Base-by-base conservation (phyloP, 2,113 vertebrate species). In the Rhinoderma darwinii region DNA sequence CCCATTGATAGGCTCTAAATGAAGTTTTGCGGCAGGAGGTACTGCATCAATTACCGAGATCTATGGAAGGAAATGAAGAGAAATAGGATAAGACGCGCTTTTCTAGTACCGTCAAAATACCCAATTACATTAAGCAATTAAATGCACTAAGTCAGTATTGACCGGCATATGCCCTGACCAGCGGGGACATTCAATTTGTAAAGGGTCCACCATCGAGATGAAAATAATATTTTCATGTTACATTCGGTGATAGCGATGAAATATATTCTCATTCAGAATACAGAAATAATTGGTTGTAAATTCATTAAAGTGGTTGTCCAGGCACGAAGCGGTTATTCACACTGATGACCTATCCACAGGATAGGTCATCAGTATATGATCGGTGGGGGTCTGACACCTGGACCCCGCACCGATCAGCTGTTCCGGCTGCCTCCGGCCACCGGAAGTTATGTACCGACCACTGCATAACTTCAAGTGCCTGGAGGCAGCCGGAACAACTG, bases 51-150 rank as follows among this genome's bases (percentile, higher is more conserved):
- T 84, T 76, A 84, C 43, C 32, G 22, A 84, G 83, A 76, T 74
- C 83, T 84, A 44, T 63, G 72, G 82, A 37, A 84, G 82, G 66
- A 84, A 84, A 56, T 54, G 63, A 84, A 41, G 78, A 61, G 78
- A 61, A 80, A 39, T 79, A 25, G 27, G 54, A 80, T 59, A 37
- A 80, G 78, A 30, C 11, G 25, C 15, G 32, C 44, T 54, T 37
- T 56, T 82, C 61, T 32, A 41, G n/a, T 22, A 43, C 47, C 59
- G 61, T 82, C 51, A 27, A 43, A 63, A 66, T 82, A 27, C 41
- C 39, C 61, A 66, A 39, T 68, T 51, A 82, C 22, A 61, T 82
- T 68, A 41, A 43, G 63, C 54, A 82, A 82, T 74, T 74, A 74
- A 43, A 30, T 74, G 32, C 30, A 37, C 66, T 70, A 25, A 70